Evolutionary conservation across 2,797 vertebrate genomes (phyloP).

Genomic region (Acanthurus leucopareius): DNA sequence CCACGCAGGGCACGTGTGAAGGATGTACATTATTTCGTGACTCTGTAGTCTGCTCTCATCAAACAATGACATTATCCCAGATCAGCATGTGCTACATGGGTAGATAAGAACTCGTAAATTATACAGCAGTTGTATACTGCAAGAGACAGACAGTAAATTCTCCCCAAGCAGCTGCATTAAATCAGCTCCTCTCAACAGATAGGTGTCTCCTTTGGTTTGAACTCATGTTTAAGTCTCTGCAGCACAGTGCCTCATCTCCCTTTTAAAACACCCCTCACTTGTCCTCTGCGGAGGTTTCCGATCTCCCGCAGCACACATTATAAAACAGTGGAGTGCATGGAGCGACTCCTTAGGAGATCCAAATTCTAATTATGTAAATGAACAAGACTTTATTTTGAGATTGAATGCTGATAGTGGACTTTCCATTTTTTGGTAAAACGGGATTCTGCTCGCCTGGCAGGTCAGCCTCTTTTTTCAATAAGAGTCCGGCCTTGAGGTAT

Average conservation of each 20-base stretch:
- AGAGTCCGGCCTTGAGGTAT: constrained; percentile 70
- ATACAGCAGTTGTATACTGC: constrained; percentile 66
- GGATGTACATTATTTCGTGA: constrained; percentile 60
- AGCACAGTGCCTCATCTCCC: constrained; percentile 68
- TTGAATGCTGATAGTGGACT: constrained; percentile 74
- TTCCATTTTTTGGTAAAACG: constrained; percentile 58
- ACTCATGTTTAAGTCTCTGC: constrained; percentile 59
- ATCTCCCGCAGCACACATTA: constrained; percentile 70
- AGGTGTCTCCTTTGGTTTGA: constrained; percentile 66
- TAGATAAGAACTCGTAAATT: constrained; percentile 76
- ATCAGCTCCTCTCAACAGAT: constrained; percentile 58
- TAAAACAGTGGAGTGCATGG: constrained; percentile 55
- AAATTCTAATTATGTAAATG: constrained; percentile 80
- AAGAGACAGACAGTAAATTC: constrained; percentile 61
- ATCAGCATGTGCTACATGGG: constrained; percentile 68
- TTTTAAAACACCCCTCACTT: constrained; percentile 68
- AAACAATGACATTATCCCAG: constrained; percentile 72
- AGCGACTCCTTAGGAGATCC: constrained; percentile 60
- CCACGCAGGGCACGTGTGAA: constrained; percentile 30
- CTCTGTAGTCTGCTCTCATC: constrained; percentile 64
- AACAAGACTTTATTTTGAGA: constrained; percentile 71
- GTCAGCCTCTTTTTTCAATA: constrained; percentile 71
- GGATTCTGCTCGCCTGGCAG: constrained; percentile 66
- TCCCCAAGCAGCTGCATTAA: constrained; percentile 65
- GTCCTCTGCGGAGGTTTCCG: constrained; percentile 66